phyloP scores from a whole-genome alignment of 2,888 invertebrate species.

The Lithodes maja region DNA sequence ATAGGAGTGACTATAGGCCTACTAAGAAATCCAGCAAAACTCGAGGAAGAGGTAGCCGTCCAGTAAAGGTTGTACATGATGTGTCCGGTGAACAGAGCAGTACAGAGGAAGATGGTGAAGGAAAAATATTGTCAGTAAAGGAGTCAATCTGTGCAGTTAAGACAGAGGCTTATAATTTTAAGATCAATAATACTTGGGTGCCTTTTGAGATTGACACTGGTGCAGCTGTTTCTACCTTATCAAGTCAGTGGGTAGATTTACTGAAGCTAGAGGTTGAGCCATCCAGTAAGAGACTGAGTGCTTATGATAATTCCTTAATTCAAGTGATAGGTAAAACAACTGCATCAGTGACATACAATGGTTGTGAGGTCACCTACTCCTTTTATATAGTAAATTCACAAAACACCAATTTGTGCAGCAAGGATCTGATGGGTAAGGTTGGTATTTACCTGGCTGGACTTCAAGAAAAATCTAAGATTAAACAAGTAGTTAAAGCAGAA shows the following conservation, averaged over 20 bases:
- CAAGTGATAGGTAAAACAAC: conserved; percentile 11
- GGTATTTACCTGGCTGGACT: conserved; percentile 30
- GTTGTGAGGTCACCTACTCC: not conserved
- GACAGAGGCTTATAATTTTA: not conserved
- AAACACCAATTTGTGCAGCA: conserved; percentile 21
- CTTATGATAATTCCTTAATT: conserved; percentile 27
- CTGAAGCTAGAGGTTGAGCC: conserved; percentile 31
- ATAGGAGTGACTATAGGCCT: not conserved
- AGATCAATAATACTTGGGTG: not conserved
- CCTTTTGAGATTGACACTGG: conserved; percentile 30
- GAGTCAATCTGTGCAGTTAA: not conserved
- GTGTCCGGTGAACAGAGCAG: not conserved
- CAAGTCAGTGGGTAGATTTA: not conserved
- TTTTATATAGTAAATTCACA: not conserved
- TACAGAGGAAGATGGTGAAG: not conserved
- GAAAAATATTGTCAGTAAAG: not conserved
- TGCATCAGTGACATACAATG: conserved; percentile 11
- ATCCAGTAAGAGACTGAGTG: conserved; percentile 16
- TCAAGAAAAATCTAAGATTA: conserved; percentile 4
- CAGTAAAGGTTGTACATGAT: not conserved
- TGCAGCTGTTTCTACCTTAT: conserved; percentile 25
- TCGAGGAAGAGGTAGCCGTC: not conserved
- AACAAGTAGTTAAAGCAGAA: not conserved
- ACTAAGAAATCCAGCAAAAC: not conserved
- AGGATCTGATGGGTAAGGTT: conserved; percentile 26